phyloP scores from a whole-genome alignment of 2,797 vertebrate species.

The Gymnoscopelus braueri region DNA sequence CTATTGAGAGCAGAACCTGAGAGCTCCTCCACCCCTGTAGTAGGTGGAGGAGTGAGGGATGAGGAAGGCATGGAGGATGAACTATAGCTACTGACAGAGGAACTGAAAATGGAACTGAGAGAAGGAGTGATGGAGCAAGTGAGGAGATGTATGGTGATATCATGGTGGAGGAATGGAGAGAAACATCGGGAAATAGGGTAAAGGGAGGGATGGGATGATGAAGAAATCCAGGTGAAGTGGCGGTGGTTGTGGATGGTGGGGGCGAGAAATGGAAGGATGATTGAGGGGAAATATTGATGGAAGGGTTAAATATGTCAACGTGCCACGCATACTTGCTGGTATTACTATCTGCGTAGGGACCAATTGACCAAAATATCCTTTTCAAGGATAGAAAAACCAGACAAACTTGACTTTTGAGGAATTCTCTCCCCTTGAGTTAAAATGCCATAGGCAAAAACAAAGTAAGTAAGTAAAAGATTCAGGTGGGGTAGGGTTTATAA shows the following conservation, averaged over 20 bases:
- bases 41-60: not conserved
- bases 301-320: not conserved
- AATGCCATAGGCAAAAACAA: too few relatives aligned
- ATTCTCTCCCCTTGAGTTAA: too few relatives aligned
- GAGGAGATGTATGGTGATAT: not conserved
- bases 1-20: too few relatives aligned
- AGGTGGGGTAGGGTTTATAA: too few relatives aligned
- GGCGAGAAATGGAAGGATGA: slow-evolving; percentile 51
- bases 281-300: slow-evolving; percentile 18
- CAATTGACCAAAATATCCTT: slow-evolving; percentile 44
- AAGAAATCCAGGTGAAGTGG: too few relatives aligned
- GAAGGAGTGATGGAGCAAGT: slow-evolving; percentile 19
- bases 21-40: too few relatives aligned
- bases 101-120: too few relatives aligned
- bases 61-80: slow-evolving; percentile 41
- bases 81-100: slow-evolving; percentile 7
- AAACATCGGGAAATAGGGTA: not conserved
- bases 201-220: too few relatives aligned
- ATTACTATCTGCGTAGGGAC: slow-evolving; percentile 53
- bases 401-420: too few relatives aligned
- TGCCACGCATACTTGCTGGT: not conserved
- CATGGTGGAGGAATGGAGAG: slow-evolving; percentile 20
- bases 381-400: too few relatives aligned
- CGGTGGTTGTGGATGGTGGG: slow-evolving; percentile 8
- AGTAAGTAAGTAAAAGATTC: too few relatives aligned